Evolutionary conservation across 2,888 invertebrate genomes (phyloP), one percentile per base, ranked within the genome.

Genomic region (Seira sanloemensis): DNA sequence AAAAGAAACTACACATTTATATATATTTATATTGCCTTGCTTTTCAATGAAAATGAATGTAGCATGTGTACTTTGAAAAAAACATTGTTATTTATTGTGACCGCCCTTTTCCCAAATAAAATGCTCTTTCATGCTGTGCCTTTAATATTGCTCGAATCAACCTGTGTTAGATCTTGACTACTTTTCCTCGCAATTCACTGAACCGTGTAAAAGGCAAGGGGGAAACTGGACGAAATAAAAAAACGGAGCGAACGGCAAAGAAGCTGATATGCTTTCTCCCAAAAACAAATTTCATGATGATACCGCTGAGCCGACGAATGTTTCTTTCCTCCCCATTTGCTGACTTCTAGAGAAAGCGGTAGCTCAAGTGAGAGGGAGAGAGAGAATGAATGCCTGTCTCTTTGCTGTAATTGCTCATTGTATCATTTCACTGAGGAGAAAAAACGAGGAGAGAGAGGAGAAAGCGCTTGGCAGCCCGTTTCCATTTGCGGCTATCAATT

Each of bases 401-500:
- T 62, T 4, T 62, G 4, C 62, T 62, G 21, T 62, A 62, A 62
- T 62, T 62, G 62, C 62, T 62, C 62, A 62, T 62, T 62, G 62
- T 62, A 62, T 62, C 62, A 62, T 62, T 62, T 62, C 21, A n/a
- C n/a, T n/a, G n/a, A n/a, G n/a, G 50, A 21, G 21, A 21, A 58
- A 62, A 62, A 23, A 23, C 62, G 62, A 62, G 62, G 50, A 50
- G 50, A 18, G n/a, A 16, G n/a, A 50, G 50, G 12, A 37, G 37
- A 37, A 37, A n/a, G n/a, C 62, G 62, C 62, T 62, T 50, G 5
- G 1, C 50, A 50, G 16, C 50, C 50, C 50, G 50, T 50, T 62
- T 62, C 62, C 62, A 62, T 62, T 62, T 62, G 62, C 21, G 62
- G 62, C 62, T 62, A 62, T 62, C 62, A 62, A 62, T 62, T 62